Evolutionary conservation across 2,888 invertebrate species (phyloP), one percentile per base, ranked within the genome.

Genomic region (Diachrysia chrysitis): DNA sequence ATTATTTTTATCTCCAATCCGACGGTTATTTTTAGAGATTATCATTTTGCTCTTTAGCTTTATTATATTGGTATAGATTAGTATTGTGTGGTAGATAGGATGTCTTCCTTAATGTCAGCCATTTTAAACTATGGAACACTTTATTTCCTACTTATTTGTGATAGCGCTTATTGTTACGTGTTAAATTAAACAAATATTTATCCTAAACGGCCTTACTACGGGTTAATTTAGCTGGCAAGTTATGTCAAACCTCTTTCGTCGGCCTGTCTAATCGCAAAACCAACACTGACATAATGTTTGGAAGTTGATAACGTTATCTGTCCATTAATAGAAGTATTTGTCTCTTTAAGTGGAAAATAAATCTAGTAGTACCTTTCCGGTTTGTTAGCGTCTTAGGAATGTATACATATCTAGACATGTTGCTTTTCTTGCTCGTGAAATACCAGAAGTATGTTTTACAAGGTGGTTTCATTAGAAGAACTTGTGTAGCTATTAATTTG

Each of bases 241-340:
- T 29, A 46, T 23, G 25, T 46, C 42, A 56, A 53, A 14, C 54
- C 51, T 67, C 54, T 68, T 69, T 71, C 66, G 68, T 61, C 60
- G 25, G 32, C 21, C 17, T 23, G 1, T 53, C 46, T 70, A 69
- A 78, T 72, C 73, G 21, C 32, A 66, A 64, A 66, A 53, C 61
- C 53, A 72, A 73, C 71, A 58, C 56, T 81, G 78, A 78, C 76
- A 69, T 78, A 76, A 80, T 82, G 71, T 78, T 78, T 72, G 59
- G 67, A 70, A 56, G 63, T 42, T 67, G 82, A 80, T 82, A 78
- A 60, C 63, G 61, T 66, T 80, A 80, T 78, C 77, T 73, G 48
- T 71, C 37, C 67, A 81, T 71, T 71, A 73, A 71, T 76, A 63
- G 72, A 69, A 59, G 58, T 55, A 35, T 65, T 48, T 56, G 59